A percentile compares a stretch with the other conserved stretches of the same genome.
Conservation (phyloP, 2,113 vertebrate species). For the Chamaea fasciata region DNA sequence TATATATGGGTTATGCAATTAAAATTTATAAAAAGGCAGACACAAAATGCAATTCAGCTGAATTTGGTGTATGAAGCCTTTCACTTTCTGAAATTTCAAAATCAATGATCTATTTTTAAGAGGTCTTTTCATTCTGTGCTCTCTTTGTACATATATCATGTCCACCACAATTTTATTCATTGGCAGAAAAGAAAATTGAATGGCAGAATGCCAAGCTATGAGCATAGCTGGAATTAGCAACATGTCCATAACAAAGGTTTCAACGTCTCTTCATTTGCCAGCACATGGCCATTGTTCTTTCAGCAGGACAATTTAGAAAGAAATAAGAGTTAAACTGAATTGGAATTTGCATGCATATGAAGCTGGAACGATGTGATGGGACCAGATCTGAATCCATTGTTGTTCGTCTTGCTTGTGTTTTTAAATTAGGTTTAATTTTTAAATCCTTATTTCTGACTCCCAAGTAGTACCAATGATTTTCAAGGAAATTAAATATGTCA, state of each 20-base stretch:
- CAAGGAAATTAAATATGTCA: not conserved
- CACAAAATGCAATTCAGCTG: not conserved
- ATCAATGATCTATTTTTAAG: not conserved
- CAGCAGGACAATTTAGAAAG: not conserved
- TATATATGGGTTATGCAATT: not conserved
- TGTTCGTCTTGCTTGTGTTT: not conserved
- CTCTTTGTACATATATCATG: not conserved
- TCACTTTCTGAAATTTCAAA: not conserved
- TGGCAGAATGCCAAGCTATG: slow-evolving; percentile 6
- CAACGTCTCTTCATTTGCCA: not conserved
- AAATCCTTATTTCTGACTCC: not conserved
- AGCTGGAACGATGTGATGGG: not conserved
- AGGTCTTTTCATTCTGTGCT: not conserved
- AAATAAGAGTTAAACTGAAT: slow-evolving; percentile 5
- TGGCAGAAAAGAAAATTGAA: slow-evolving; percentile 7
- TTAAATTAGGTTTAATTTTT: not conserved
- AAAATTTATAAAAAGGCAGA: not conserved
- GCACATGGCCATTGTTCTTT: not conserved
- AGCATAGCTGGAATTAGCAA: not conserved
- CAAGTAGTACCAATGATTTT: not conserved
- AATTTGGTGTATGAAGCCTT: not conserved
- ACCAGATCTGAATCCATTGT: not conserved
- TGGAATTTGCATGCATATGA: not conserved
- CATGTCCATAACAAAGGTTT: not conserved
- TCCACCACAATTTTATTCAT: not conserved